phyloP scores from a whole-genome alignment of 2,888 invertebrate genomes.

The Tromatobia lineatoria region DNA sequence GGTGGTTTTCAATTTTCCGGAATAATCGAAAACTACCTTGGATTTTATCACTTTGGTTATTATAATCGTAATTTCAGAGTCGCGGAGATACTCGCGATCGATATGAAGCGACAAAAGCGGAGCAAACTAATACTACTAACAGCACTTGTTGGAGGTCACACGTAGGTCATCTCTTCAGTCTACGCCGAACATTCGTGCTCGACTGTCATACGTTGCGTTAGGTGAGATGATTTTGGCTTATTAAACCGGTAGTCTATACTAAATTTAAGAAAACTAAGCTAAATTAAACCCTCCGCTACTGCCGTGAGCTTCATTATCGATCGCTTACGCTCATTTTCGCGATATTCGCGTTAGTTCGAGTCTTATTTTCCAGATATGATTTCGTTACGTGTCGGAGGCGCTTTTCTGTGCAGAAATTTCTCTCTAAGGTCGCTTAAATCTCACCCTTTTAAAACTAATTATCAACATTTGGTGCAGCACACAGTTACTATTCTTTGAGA shows the following conservation, averaged over 20 bases:
- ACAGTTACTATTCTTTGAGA: slow-evolving; percentile 1
- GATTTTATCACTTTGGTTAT: not conserved
- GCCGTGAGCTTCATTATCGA: slow-evolving; percentile 15
- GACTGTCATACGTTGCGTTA: slow-evolving; percentile 73
- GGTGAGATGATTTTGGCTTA: slow-evolving; percentile 74
- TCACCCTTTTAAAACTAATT: slow-evolving; percentile 1
- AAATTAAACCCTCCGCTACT: not conserved
- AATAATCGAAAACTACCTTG: not conserved
- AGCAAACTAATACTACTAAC: slow-evolving; percentile 35
- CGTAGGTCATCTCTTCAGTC: slow-evolving; percentile 80
- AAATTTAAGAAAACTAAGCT: not conserved
- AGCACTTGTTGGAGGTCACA: slow-evolving; percentile 76
- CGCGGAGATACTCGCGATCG: slow-evolving; percentile 54
- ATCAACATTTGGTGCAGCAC: not conserved
- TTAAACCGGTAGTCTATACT: slow-evolving; percentile 12
- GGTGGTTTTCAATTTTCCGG: too few species aligned
- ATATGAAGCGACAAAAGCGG: slow-evolving; percentile 57
- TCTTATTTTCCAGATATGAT: slow-evolving; percentile 71
- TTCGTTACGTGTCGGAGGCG: slow-evolving; percentile 72
- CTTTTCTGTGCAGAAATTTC: slow-evolving; percentile 71
- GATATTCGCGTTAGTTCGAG: slow-evolving; percentile 14
- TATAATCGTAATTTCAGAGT: slow-evolving; percentile 45
- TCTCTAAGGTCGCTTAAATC: slow-evolving; percentile 54
- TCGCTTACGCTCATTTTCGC: slow-evolving; percentile 29
- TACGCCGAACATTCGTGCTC: slow-evolving; percentile 75